A percentile compares a stretch with the other conserved stretches of the same genome.
phyloP scores from a whole-genome alignment of 2,797 vertebrate species.

The Carduelis carduelis region DNA sequence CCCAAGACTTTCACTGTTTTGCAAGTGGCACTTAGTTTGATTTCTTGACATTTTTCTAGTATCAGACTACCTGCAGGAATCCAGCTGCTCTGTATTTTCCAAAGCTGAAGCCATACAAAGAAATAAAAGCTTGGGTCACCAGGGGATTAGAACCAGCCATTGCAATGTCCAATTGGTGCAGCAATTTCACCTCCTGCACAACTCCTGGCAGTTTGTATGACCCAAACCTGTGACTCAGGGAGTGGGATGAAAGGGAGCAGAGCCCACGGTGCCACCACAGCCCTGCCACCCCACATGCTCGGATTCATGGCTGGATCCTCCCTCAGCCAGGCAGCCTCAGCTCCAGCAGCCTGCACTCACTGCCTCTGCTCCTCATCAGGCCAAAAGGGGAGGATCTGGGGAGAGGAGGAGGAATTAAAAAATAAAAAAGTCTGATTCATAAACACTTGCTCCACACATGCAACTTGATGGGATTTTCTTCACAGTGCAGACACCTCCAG shows the following conservation, averaged over 20 bases:
- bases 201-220: neutral
- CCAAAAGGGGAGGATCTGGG: neutral
- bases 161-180: neutral
- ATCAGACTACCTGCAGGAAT: neutral
- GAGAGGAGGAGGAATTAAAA: neutral
- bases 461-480: neutral
- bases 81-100: neutral
- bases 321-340: neutral
- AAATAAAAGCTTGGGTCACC: neutral
- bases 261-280: fast-evolving
- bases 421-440: neutral
- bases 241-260: neutral
- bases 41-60: neutral
- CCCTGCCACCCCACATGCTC: neutral
- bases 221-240: fast-evolving
- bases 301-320: fast-evolving
- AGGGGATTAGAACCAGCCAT: neutral
- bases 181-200: neutral
- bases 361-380: neutral
- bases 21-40: neutral
- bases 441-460: fast-evolving
- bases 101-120: neutral
- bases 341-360: neutral
- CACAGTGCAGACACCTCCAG: neutral
- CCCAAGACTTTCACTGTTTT: neutral